Evolutionary conservation across 35 echinoderm and acorn worm genomes (phyloP), one percentile per base, ranked within the genome.

Genomic region (Heliocidaris erythrogramma): DNA sequence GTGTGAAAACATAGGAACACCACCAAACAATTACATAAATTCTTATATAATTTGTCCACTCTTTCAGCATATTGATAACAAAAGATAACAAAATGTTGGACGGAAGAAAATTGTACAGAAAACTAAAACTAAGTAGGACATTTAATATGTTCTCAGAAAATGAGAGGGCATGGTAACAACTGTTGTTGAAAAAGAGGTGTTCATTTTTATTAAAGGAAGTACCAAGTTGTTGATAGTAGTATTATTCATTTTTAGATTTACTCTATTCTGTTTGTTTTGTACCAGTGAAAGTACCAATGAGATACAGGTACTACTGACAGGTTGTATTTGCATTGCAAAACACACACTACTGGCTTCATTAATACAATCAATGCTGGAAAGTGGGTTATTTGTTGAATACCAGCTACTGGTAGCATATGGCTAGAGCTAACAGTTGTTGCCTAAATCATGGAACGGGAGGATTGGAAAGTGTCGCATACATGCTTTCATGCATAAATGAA

Each of bases 321-420:
- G 87, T 89, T 89, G 31, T 89, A 89, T 89, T 89, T 89, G 18
- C 87, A 32, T 7, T 89, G 87, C 30, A 89, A 89, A 89, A 16
- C 47, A 32, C 11, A 32, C 87, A 47, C 65, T 18, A 27, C 65
- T n/a, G 27, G 65, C n/a, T 78, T 78, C 17, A 27, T 18, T 21
- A n/a, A 78, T 78, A 78, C 65, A 78, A 78, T 78, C 65, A 78
- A 78, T 78, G 65, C 65, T 78, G 65, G 27, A 78, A 78, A 71
- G n/a, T 27, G 27, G 65, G 8, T 7, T 2, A 6, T 78, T 78
- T 18, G 21, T 78, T 18, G 27, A 78, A 78, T 78, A 78, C 65
- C 65, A 78, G 65, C 27, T 78, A 18, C 21, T 8, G 18, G 21
- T 78, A n/a, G 17, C 65, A 78, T 78, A 78, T 78, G 65, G 65